Evolutionary conservation across 2,797 vertebrate species (phyloP).

Genomic region (Rhinoraja longicauda): DNA sequence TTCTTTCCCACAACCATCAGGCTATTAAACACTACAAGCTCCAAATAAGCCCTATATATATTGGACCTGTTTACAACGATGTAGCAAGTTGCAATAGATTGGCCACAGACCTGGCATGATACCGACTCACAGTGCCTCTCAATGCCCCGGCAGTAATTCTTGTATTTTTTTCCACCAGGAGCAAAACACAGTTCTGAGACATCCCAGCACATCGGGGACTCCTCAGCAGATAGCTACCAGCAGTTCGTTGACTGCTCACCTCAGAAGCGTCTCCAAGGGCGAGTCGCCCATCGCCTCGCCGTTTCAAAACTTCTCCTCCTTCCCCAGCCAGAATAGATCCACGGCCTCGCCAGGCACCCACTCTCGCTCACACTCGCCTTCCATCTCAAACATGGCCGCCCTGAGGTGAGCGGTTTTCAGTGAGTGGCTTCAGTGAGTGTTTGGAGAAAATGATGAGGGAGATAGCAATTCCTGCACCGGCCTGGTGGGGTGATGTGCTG

Average conservation of each 20-base stretch:
- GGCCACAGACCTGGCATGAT: too few relatives aligned
- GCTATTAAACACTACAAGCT: too few relatives aligned
- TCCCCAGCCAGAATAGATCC: conserved; percentile 78
- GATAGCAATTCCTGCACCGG: not conserved
- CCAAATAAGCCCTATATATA: too few relatives aligned
- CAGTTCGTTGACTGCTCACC: conserved; percentile 73
- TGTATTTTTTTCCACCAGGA: conserved; percentile 60
- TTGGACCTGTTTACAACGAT: too few relatives aligned
- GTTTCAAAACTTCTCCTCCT: conserved; percentile 77
- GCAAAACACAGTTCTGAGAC: conserved; percentile 74
- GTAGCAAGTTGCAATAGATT: not conserved
- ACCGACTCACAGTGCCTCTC: too few relatives aligned
- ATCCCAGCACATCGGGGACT: conserved; percentile 65
- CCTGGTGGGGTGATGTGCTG: not conserved
- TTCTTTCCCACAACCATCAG: too few relatives aligned
- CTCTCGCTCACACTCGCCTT: conserved; percentile 81
- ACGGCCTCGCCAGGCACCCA: conserved; percentile 70
- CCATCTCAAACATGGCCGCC: conserved; percentile 90
- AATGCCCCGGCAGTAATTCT: not conserved
- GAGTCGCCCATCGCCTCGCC: conserved; percentile 78
- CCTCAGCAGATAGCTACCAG: conserved; percentile 64
- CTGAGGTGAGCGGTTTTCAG: conserved; percentile 66
- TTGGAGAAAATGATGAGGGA: not conserved
- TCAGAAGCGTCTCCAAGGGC: conserved; percentile 76
- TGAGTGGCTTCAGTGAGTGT: not conserved